These are phyloP conservation scores for Spialia ferax DNA, from an alignment of 2,888 invertebrate genomes.

Conservation along the genomic window DNA sequence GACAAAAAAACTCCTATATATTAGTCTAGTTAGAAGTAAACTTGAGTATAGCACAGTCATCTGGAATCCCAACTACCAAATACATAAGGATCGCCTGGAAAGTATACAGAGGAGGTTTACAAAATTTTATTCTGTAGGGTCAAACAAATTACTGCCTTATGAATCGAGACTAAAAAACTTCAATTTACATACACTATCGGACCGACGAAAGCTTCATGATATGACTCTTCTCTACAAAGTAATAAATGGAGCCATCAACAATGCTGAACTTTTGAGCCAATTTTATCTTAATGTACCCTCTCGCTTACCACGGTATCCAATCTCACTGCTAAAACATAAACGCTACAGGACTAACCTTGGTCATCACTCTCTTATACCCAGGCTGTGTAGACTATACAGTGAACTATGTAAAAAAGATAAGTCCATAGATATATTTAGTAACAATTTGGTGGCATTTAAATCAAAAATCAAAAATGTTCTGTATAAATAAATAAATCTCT, in stretches of 20 bases:
- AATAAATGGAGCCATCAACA: background rate
- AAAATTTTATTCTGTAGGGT: background rate
- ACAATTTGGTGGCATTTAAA: background rate
- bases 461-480: background rate
- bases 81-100: background rate
- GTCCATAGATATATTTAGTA: background rate
- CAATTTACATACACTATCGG: background rate
- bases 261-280: background rate
- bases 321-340: background rate
- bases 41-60: background rate
- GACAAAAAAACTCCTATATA: background rate
- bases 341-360: background rate
- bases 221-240: background rate
- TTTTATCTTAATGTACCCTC: constrained; percentile 4
- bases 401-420: background rate
- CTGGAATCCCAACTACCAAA: background rate
- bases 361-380: background rate
- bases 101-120: constrained; percentile 7
- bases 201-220: constrained; percentile 3
- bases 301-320: constrained; percentile 4
- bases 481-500: no score
- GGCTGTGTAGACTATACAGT: constrained; percentile 4
- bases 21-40: background rate
- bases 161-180: background rate
- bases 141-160: background rate